Conservation (phyloP, 2,113 vertebrate species). For the Cyphomyrus plagiostoma region DNA sequence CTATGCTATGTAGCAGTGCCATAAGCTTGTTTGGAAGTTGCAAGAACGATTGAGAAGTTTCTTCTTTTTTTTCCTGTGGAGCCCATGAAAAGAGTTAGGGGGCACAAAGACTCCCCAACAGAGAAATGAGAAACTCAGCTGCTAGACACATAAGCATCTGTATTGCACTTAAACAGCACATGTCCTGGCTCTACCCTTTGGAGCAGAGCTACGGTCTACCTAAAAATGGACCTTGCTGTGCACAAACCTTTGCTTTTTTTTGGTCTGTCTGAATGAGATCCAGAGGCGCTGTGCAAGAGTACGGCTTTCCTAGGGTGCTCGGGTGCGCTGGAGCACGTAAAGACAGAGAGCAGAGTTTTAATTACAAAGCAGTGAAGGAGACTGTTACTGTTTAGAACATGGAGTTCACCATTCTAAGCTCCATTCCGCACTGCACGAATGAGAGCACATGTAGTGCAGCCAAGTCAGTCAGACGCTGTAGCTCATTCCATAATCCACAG, state of each 20-base stretch:
- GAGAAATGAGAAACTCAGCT: background rate
- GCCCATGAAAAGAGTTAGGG: background rate
- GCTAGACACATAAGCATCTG: background rate
- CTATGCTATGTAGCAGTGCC: background rate
- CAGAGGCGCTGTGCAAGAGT: constrained; percentile 39
- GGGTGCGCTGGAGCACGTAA: constrained; percentile 34
- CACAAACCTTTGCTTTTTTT: background rate
- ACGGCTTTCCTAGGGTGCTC: constrained; percentile 32
- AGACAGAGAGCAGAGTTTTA: constrained; percentile 30
- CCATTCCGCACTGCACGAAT: constrained; percentile 19
- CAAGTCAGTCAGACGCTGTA: constrained; percentile 3
- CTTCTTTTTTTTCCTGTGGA: background rate
- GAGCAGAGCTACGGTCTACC: too few species aligned
- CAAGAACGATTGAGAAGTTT: background rate
- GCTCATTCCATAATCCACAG: background rate
- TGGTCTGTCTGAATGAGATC: background rate
- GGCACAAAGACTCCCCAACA: background rate
- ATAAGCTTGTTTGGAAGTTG: background rate
- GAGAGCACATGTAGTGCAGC: constrained; percentile 39
- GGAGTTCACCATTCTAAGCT: constrained; percentile 36
- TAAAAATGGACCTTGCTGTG: background rate
- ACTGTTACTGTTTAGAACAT: constrained; percentile 41
- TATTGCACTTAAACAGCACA: background rate
- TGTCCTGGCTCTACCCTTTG: background rate
- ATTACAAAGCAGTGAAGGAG: constrained; percentile 48